Evolutionary conservation across 2,113 vertebrate genomes (phyloP).

Genomic region (Holacanthus passer): DNA sequence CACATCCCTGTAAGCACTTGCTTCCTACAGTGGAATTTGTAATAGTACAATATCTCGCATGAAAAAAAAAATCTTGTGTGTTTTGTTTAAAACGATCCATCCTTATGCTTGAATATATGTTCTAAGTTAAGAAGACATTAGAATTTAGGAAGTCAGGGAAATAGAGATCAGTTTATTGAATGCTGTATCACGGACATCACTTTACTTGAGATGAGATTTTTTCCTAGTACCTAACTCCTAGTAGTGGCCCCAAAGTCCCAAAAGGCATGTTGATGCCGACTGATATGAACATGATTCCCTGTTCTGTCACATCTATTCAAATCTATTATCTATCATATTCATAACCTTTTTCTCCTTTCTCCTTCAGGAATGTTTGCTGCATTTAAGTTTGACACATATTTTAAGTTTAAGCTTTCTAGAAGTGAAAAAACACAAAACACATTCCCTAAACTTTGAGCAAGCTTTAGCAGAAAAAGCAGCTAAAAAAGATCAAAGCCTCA

Average conservation of each 20-base stretch:
- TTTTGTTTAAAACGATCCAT: neutral
- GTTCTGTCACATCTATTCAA: neutral
- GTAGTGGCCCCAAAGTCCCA: neutral
- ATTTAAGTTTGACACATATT: neutral
- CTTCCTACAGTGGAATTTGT: neutral
- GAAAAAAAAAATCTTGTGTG: neutral
- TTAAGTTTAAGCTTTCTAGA: neutral
- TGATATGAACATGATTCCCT: constrained; percentile 11
- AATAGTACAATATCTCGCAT: neutral
- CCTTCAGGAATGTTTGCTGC: neutral
- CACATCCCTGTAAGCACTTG: neutral
- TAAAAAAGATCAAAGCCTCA: constrained; percentile 30
- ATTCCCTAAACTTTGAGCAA: constrained; percentile 23
- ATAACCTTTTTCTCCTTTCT: neutral
- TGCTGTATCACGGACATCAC: neutral
- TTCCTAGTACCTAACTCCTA: neutral
- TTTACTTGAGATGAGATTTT: neutral
- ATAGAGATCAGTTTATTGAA: neutral
- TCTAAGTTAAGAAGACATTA: neutral
- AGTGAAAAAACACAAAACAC: neutral
- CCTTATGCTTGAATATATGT: neutral
- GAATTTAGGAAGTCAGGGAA: neutral
- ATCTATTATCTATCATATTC: no score
- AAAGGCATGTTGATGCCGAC: neutral
- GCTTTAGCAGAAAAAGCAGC: constrained; percentile 34